phyloP scores from a whole-genome alignment of 92 coral and sea anemone genomes.

The Pocillopora grandis region DNA sequence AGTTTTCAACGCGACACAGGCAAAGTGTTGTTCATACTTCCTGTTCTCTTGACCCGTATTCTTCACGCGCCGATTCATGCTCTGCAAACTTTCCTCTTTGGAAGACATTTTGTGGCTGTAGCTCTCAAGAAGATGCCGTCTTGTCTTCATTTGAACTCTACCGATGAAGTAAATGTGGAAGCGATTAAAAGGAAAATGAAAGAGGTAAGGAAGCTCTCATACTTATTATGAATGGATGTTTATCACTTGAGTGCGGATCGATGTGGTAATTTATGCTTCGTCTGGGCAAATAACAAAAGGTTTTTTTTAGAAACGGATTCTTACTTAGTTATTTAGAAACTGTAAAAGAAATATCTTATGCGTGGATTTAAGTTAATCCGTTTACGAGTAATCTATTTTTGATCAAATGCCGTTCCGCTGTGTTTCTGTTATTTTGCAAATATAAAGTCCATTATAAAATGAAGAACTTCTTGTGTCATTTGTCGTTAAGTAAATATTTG shows the following conservation, averaged over 20 bases:
- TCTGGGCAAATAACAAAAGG: conserved; percentile 1
- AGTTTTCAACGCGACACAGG: conserved; percentile 4
- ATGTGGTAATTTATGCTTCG: conserved; percentile 22
- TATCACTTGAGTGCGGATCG: no score
- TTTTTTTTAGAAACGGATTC: not conserved
- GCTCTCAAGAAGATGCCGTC: conserved; percentile 74
- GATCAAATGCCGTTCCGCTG: not conserved
- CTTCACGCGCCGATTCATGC: conserved; percentile 21
- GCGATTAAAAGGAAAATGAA: conserved; percentile 74
- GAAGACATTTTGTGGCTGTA: conserved; percentile 19
- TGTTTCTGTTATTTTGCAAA: not conserved
- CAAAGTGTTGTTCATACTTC: conserved; percentile 29
- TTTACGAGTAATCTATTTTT: not conserved
- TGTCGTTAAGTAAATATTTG: not conserved
- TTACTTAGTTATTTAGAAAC: not conserved
- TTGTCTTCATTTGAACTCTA: conserved; percentile 82
- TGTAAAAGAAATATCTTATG: not conserved
- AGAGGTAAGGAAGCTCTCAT: conserved; percentile 54
- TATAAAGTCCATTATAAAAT: not conserved
- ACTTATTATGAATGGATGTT: not conserved
- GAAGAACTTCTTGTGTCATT: conserved; percentile 6
- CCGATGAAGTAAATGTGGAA: conserved; percentile 68
- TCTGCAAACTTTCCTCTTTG: conserved; percentile 34
- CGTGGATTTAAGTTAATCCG: not conserved
- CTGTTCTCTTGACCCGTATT: conserved; percentile 26